These are phyloP conservation scores for Polydrusus cervinus DNA, from an alignment of 2,888 invertebrate genomes.

Conservation along the genomic window DNA sequence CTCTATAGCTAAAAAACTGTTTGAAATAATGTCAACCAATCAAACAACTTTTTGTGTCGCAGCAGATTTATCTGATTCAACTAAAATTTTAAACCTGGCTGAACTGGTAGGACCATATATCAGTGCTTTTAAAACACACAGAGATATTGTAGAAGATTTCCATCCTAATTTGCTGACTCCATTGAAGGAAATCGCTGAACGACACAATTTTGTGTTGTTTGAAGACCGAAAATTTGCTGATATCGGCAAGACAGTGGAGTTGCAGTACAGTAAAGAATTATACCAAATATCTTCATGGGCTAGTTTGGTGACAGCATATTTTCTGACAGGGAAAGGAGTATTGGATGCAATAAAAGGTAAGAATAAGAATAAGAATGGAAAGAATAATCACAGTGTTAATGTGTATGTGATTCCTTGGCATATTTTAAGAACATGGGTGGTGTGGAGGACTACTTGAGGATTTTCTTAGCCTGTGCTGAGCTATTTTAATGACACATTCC, in stretches of 20 bases:
- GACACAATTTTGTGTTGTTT: conserved; percentile 91
- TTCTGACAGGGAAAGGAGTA: conserved; percentile 86
- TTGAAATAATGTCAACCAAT: conserved; percentile 87
- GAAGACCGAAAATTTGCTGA: conserved; percentile 98
- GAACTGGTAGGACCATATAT: conserved; percentile 88
- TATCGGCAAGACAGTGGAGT: conserved; percentile 92
- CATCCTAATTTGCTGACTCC: conserved; percentile 76
- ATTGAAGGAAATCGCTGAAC: conserved; percentile 80
- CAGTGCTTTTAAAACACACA: conserved; percentile 91
- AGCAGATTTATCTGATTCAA: conserved; percentile 84
- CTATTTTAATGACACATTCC: too few relatives aligned
- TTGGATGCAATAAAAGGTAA: conserved; percentile 73
- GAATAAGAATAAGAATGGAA: too few relatives aligned
- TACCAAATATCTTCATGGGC: conserved; percentile 91
- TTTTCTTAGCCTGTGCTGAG: too few relatives aligned
- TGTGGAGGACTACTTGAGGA: too few relatives aligned
- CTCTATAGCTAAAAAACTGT: conserved; percentile 78
- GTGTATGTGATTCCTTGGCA: too few relatives aligned
- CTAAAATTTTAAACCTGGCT: conserved; percentile 82
- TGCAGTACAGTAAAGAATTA: conserved; percentile 86
- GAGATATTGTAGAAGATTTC: conserved; percentile 91
- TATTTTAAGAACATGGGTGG: too few relatives aligned
- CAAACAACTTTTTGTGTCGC: conserved; percentile 93
- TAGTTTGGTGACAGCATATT: conserved; percentile 92
- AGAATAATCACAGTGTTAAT: too few relatives aligned